Evolutionary conservation across 2,113 vertebrate genomes (phyloP).

Genomic region (Austrofundulus limnaeus): DNA sequence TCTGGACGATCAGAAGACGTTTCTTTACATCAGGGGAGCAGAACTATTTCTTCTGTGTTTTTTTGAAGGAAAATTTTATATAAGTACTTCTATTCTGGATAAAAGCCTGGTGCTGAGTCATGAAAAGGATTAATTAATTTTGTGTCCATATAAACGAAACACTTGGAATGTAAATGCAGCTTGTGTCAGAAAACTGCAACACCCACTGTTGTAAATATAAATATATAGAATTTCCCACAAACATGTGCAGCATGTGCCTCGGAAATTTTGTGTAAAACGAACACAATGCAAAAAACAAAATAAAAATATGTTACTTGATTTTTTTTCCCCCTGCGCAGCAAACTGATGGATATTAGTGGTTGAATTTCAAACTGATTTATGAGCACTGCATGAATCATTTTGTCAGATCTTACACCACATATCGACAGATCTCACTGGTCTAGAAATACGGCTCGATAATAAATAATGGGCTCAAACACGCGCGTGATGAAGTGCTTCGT

Average conservation of each 20-base stretch:
- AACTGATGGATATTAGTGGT: constrained; percentile 59
- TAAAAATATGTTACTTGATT: constrained; percentile 38
- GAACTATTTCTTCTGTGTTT: too few species aligned
- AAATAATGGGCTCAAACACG: constrained; percentile 56
- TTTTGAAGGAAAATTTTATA: too few species aligned
- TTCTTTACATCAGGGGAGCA: too few species aligned
- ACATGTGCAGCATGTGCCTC: background rate
- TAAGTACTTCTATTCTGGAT: too few species aligned
- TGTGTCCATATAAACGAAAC: too few species aligned
- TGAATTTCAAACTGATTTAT: constrained; percentile 63
- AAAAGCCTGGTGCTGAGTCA: too few species aligned
- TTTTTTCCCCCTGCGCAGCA: constrained; percentile 20
- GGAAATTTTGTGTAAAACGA: constrained; percentile 28
- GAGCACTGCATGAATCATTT: constrained; percentile 65
- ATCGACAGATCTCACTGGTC: constrained; percentile 64
- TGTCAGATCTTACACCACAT: constrained; percentile 55
- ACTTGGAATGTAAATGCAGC: too few species aligned
- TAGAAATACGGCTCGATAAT: constrained; percentile 62
- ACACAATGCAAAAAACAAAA: constrained; percentile 29
- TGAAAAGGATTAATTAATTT: too few species aligned
- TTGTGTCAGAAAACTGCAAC: background rate
- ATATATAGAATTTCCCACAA: constrained; percentile 22
- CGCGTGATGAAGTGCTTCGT: constrained; percentile 63
- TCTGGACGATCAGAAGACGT: too few species aligned
- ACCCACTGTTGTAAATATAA: constrained; percentile 1